phyloP scores from a whole-genome alignment of 2,888 invertebrate genomes.

The Euproctis similis region DNA sequence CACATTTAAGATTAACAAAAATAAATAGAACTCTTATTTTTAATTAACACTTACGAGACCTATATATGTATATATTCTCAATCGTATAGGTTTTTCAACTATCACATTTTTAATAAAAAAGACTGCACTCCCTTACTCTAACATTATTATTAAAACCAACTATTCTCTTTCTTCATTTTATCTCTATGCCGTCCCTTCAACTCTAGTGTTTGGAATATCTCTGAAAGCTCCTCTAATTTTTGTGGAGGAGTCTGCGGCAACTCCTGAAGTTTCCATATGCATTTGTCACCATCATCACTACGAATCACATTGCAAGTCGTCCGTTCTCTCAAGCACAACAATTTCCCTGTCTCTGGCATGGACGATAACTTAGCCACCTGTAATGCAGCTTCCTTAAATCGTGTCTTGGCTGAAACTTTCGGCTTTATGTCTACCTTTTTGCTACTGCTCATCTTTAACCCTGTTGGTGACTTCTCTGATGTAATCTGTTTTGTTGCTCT shows the following conservation, averaged over 20 bases:
- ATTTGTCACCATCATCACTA: conserved; percentile 30
- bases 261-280: conserved; percentile 40
- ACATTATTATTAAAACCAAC: conserved; percentile 53
- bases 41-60: conserved; percentile 38
- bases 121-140: conserved; percentile 35
- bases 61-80: neutral
- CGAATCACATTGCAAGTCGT: conserved; percentile 42
- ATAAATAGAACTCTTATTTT: conserved; percentile 35
- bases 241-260: conserved; percentile 50
- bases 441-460: conserved; percentile 6
- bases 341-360: conserved; percentile 59
- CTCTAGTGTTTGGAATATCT: conserved; percentile 62
- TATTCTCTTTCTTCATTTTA: conserved; percentile 63
- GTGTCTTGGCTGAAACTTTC: conserved; percentile 52
- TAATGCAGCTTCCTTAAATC: conserved; percentile 62
- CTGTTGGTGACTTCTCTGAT: conserved; percentile 9
- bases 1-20: conserved; percentile 39
- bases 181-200: conserved; percentile 56
- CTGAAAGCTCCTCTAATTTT: conserved; percentile 54
- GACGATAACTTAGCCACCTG: conserved; percentile 56
- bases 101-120: conserved; percentile 28
- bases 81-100: conserved; percentile 12
- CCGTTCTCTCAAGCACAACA: conserved; percentile 54
- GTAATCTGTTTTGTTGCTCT: conserved; percentile 30
- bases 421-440: conserved; percentile 7